Base-by-base conservation (phyloP, 2,888 invertebrate genomes). In the Chelonus formosanus region DNA sequence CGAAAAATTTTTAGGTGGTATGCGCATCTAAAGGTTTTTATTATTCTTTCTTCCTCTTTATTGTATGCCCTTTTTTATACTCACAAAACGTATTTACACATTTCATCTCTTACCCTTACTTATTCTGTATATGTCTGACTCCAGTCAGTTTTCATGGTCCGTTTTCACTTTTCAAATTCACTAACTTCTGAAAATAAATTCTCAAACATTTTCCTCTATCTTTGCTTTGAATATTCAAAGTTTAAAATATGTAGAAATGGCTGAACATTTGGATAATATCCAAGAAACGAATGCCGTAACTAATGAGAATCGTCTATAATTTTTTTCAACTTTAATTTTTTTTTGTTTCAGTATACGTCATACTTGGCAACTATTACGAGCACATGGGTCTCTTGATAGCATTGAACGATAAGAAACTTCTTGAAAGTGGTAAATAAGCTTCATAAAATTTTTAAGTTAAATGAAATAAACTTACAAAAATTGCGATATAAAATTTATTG, bases 371-470 rank as follows among this genome's bases (percentile, higher is more conserved):
- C 81, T 92, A 94, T 78, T 94, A 94, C 80, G 96, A 97, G 78
- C 96, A 96, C 82, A 89, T 96, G 71, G 96, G 96, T 3, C 86
- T 97, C n/a, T 90, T 97, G 90, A 88, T 94, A 65, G 94, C 95
- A 48, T 87, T 97, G 84, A 91, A 96, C 73, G 90, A 93, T 71
- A 89, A 90, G 84, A 91, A 94, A 68, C 88, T 97, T 0, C 87
- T 97, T 68, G 90, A 93, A 73, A 90, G 91, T 78, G 92, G 93
- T 92, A 84, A 87, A 70, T 71, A 53, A 34, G 7, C 6, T 52
- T 62, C 52, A 32, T 58, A 44, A 43, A 2, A 48, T 53, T 34
- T 20, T 35, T 7, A 40, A 20, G 32, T 20, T 20, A 1, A 20
- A 20, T 20, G 20, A 20, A 20, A 20, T 20, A 20, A 20, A 20